phyloP scores from a whole-genome alignment of 2,888 invertebrate species.

The Autographa gamma region DNA sequence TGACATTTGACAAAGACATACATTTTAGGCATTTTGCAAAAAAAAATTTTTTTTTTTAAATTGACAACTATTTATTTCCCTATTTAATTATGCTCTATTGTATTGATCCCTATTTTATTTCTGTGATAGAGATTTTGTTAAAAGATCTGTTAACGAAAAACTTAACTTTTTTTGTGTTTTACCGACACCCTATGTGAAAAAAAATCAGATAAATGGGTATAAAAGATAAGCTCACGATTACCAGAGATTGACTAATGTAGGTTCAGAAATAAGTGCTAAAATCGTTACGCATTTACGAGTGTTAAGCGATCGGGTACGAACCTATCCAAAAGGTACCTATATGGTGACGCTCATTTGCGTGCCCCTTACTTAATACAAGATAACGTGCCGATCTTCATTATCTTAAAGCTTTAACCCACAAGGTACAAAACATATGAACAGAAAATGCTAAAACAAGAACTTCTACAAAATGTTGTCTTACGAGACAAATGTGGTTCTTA shows the following conservation, averaged over 20 bases:
- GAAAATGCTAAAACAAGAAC: not conserved
- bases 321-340: conserved; percentile 19
- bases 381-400: conserved; percentile 55
- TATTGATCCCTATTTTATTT: too few relatives aligned
- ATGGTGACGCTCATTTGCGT: conserved; percentile 52
- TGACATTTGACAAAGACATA: too few relatives aligned
- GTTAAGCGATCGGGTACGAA: conserved; percentile 33
- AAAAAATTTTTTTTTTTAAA: too few relatives aligned
- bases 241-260: not conserved
- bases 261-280: not conserved
- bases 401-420: conserved; percentile 49
- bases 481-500: too few relatives aligned
- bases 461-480: too few relatives aligned
- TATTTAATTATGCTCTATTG: too few relatives aligned
- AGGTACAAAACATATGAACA: conserved; percentile 14
- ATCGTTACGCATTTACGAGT: conserved; percentile 25
- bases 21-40: too few relatives aligned
- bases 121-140: too few relatives aligned
- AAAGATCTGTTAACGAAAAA: too few relatives aligned
- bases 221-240: not conserved
- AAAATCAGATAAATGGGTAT: not conserved
- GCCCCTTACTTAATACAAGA: conserved; percentile 50
- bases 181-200: not conserved
- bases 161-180: too few relatives aligned
- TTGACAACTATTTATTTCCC: too few relatives aligned